Conservation (phyloP, 2,888 invertebrate species). For the Entomobrya multifasciata region DNA sequence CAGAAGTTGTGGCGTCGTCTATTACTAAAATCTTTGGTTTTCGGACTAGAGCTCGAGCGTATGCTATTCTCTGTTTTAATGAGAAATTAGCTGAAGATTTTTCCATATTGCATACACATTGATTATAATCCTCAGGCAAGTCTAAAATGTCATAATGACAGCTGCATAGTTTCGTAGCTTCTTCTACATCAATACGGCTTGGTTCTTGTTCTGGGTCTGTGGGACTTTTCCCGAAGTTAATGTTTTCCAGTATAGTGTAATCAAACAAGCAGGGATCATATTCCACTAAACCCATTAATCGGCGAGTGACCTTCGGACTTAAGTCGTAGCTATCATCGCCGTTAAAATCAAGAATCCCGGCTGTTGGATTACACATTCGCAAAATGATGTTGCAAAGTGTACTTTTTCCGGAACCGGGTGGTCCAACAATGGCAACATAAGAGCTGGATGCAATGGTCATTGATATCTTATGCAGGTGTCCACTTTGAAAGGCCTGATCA, state of each 20-base stretch:
- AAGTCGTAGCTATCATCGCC: slow-evolving; percentile 16
- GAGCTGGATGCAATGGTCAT: slow-evolving; percentile 59
- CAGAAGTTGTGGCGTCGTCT: slow-evolving; percentile 68
- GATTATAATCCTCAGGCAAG: slow-evolving; percentile 64
- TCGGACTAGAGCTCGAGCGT: slow-evolving; percentile 67
- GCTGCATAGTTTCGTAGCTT: slow-evolving; percentile 63
- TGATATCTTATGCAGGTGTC: slow-evolving; percentile 36
- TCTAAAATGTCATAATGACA: slow-evolving; percentile 63
- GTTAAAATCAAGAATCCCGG: slow-evolving; percentile 58
- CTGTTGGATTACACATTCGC: slow-evolving; percentile 53
- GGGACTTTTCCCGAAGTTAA: slow-evolving; percentile 46
- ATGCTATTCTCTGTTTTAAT: slow-evolving; percentile 69
- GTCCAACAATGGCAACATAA: slow-evolving; percentile 72
- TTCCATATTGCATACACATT: slow-evolving; percentile 11
- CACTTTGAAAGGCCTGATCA: background rate
- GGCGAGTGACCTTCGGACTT: slow-evolving; percentile 20
- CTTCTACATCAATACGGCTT: slow-evolving; percentile 35
- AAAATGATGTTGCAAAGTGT: slow-evolving; percentile 60
- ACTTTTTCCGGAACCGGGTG: slow-evolving; percentile 41
- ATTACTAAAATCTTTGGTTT: slow-evolving; percentile 73
- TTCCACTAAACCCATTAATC: slow-evolving; percentile 47
- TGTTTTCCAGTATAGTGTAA: slow-evolving; percentile 66
- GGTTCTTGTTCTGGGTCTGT: background rate
- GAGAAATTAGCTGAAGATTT: slow-evolving; percentile 43
- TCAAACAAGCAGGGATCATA: slow-evolving; percentile 62